Base-by-base conservation (phyloP, 2,797 vertebrate species). In the Sylvia borin region DNA sequence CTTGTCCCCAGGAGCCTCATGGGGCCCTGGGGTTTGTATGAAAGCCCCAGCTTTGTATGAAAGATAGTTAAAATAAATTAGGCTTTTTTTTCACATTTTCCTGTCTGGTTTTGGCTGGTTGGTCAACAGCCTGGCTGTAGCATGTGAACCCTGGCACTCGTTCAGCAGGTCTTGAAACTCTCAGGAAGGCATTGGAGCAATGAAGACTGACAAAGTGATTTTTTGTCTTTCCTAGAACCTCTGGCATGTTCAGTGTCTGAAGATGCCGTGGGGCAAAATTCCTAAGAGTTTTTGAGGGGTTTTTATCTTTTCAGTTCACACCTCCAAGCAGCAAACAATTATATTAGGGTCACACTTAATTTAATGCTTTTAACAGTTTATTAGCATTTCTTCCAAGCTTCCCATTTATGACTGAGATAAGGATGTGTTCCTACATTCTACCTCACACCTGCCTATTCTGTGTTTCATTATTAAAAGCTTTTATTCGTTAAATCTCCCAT, bases 391-490 rank as follows among this genome's bases (percentile, higher is more conserved):
- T 93, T 74, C 81, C 74, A 82, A 81, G 32, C 22, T 85, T 84
- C 91, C 57, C 9, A 11, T 93, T 72, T 93, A 65, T 87, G 79
- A 82, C 34, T 67, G 83, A 92, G 88, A 71, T 60, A 89, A 87
- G 74, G 53, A 87, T 67, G 53, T 71, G 50, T 67, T 96, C 32
- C 53, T 82, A 34, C 27, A 87, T 92, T 76, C 74, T 64, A n/a
- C 34, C 53, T 95, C 90, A 93, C 92, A 97, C 92, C 92, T 95
- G 92, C 60, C 92, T 82, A 50, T 93, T 92, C 91, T 32, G 62
- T 94, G 92, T 89, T 96, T 92, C 90, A 93, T 94, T 95, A 92
- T 74, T 93, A 86, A 95, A 93, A 88, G 40, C 67, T 89, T 88
- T 93, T 57, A 85, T 91, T 96, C 0, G 0, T 88, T 82, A 86